phyloP scores from a whole-genome alignment of 2,888 invertebrate species.

The Drepanosiphum platanoidis region DNA sequence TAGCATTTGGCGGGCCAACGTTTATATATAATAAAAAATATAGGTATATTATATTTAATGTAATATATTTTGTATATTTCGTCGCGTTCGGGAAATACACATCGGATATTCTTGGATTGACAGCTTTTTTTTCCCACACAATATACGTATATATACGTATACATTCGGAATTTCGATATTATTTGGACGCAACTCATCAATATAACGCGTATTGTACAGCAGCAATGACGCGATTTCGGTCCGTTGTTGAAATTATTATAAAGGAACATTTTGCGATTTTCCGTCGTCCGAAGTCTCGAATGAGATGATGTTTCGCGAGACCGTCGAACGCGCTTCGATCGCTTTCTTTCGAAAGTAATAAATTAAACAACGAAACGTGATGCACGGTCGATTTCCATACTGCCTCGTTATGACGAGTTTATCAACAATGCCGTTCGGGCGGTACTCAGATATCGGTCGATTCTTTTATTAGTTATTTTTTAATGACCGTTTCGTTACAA shows the following conservation, averaged over 20 bases:
- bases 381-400: no score
- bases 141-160: not conserved
- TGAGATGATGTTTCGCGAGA: not conserved
- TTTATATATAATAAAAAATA: not conserved
- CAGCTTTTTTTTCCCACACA: constrained; percentile 36
- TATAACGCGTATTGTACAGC: not conserved
- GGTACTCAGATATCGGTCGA: no score
- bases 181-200: not conserved
- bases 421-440: no score
- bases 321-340: not conserved
- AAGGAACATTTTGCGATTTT: not conserved
- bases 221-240: not conserved
- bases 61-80: constrained; percentile 26
- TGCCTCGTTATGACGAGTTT: no score
- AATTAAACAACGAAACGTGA: not conserved
- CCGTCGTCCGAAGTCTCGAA: not conserved
- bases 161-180: not conserved
- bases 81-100: not conserved
- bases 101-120: constrained; percentile 49
- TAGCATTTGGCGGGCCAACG: not conserved
- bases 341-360: not conserved
- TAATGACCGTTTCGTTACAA: no score
- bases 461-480: no score
- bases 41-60: not conserved
- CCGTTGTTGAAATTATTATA: not conserved